Evolutionary conservation across 1,140 invertebrate genomes (phyloP).

Genomic region (silkworm (Bombyx mori)): ASM3026992v2 NC_085117.1:5842501-5843000

Average conservation of each 20-base stretch:
- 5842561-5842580: conserved; percentile 92
- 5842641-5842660: conserved; percentile 91
- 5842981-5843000: no score
- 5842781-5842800: conserved; percentile 91
- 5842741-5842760: conserved; percentile 77
- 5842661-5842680: conserved; percentile 82
- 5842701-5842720: conserved; percentile 87
- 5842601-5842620: conserved; percentile 94
- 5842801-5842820: conserved; percentile 80
- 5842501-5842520: conserved; percentile 87
- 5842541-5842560: conserved; percentile 85
- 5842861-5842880: background rate
- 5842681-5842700: conserved; percentile 92
- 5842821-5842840: background rate
- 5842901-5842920: no score
- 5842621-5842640: conserved; percentile 98
- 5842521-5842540: conserved; percentile 93
- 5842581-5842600: conserved; percentile 91
- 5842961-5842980: no score
- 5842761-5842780: conserved; percentile 89
- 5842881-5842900: no score
- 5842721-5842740: conserved; percentile 84
- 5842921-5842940: no score
- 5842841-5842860: background rate
- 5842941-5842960: no score